phyloP scores from a whole-genome alignment of 2,888 invertebrate genomes.

The Iselma pallidipennis region DNA sequence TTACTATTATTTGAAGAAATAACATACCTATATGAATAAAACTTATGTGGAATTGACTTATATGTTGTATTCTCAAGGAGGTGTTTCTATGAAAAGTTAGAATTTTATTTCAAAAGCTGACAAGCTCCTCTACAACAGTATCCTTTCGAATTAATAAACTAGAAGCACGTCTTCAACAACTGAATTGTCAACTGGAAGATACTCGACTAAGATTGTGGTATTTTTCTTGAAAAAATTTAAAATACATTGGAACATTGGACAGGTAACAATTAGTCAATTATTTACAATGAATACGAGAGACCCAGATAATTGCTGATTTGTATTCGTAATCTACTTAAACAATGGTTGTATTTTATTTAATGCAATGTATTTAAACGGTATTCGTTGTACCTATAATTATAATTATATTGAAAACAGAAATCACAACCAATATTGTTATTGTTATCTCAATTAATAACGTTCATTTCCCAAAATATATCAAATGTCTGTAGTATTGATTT shows the following conservation, averaged over 20 bases:
- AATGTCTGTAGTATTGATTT: constrained; percentile 18
- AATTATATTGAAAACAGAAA: not conserved
- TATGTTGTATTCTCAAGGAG: no score
- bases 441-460: constrained; percentile 15
- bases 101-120: no score
- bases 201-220: constrained; percentile 5
- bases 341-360: constrained; percentile 12
- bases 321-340: no score
- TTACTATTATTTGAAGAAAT: no score
- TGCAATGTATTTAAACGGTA: constrained; percentile 13
- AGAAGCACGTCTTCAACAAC: constrained; percentile 19
- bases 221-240: constrained; percentile 1
- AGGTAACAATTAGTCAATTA: constrained; percentile 2
- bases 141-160: constrained; percentile 20
- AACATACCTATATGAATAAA: no score
- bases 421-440: constrained; percentile 12
- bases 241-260: not conserved
- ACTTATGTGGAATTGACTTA: no score
- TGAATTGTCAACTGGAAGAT: constrained; percentile 2
- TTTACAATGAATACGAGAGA: constrained; percentile 13
- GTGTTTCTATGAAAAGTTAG: no score
- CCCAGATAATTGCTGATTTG: constrained; percentile 13
- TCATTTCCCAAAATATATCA: constrained; percentile 7
- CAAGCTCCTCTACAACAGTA: no score
- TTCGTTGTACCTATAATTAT: constrained; percentile 3